Percentiles rank a stretch among this genome's conserved stretches.
Evolutionary conservation across 2,113 vertebrate species (phyloP).

Genomic region (Campylomormyrus tamandua): DNA sequence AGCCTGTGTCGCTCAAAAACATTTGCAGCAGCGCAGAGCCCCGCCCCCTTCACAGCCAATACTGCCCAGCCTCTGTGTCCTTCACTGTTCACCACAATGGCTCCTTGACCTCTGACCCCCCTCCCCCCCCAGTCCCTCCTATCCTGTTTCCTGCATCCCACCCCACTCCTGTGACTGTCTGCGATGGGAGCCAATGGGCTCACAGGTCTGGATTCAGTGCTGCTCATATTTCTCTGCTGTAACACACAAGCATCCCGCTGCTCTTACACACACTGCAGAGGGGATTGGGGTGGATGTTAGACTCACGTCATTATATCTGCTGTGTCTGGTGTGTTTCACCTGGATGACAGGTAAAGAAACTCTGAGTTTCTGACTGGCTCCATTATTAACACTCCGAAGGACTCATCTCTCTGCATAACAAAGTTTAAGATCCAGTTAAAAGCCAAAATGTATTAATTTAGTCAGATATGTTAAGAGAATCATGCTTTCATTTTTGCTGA

Average conservation of each 20-base stretch:
- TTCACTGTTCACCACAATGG: not conserved
- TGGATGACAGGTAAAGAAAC: not conserved
- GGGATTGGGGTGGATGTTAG: not conserved
- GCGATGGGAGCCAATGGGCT: not conserved
- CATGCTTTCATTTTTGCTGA: not conserved
- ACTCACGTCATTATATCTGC: not conserved
- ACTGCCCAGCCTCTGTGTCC: not conserved
- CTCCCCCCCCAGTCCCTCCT: not conserved
- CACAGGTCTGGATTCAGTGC: not conserved
- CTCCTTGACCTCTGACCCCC: constrained; percentile 1
- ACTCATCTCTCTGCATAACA: not conserved
- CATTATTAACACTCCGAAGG: not conserved
- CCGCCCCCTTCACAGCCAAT: not conserved
- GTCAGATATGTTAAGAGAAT: not conserved
- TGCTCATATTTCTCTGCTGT: not conserved
- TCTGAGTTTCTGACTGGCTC: not conserved
- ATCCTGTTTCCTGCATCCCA: not conserved
- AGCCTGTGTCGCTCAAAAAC: not conserved
- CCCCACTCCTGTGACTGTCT: not conserved
- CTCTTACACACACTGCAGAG: not conserved
- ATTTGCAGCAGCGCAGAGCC: not conserved
- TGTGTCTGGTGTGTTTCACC: not conserved
- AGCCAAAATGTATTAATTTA: not conserved
- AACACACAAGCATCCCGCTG: not conserved
- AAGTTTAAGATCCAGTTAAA: not conserved